Base-by-base conservation (phyloP, 2,113 vertebrate species). In the Sialia sialis region DNA sequence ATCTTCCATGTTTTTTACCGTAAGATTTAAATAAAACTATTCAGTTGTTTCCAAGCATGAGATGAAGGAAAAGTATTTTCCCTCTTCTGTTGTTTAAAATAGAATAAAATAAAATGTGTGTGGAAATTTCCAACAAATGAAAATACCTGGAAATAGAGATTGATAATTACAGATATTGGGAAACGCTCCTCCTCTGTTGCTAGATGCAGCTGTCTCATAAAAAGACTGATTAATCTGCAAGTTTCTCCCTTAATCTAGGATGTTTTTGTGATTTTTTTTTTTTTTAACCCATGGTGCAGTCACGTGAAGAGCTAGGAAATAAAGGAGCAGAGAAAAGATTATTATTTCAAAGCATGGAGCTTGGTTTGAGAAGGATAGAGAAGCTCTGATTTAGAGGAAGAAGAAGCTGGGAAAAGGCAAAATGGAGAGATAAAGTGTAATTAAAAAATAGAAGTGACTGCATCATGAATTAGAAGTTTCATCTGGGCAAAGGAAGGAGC, bases 21-120 rank as follows among this genome's bases (percentile, higher is more conserved):
- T 91, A 89, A 93, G n/a, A 56, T 85, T 95, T 93, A 94, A 84
- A 96, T 93, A 91, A 94, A 95, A 52, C 49, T 84, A 11, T 75
- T 94, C 74, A 79, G 56, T 58, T 82, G 66, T 85, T 95, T 87
- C 81, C 56, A 82, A 75, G 81, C 81, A 44, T 82, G 81, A 91
- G 67, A 79, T 69, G 77, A 93, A 87, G 84, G 52, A 82, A 54
- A 77, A 84, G 34, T 62, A 11, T 56, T 83, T 67, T 81, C 43
- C 18, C 3, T 80, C 26, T 70, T 75, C 14, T 2, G 4, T 52
- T 16, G 6, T 52, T 16, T 10, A 10, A 52, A 55, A 74, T 64
- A 49, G 58, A 44, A 26, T 9, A 55, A 79, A 62, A 9, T 32
- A 34, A 72, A 63, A 48, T 6, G 5, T 4, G 1, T 44, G 1